Conservation (phyloP, 92 coral and sea anemone species). For the Pocillopora grandis region DNA sequence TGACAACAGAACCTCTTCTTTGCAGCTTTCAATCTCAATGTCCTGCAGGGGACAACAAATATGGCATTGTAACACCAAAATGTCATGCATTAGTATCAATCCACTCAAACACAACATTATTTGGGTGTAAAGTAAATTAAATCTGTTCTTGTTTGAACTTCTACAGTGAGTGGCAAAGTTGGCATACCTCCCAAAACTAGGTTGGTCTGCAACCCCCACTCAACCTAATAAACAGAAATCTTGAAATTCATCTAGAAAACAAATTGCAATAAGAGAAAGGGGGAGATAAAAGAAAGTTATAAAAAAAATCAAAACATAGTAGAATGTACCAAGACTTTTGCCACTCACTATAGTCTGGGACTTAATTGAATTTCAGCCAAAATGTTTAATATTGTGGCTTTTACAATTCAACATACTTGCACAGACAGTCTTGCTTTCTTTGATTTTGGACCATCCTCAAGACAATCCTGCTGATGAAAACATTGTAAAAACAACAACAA, state of each 20-base stretch:
- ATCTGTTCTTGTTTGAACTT: too few species aligned
- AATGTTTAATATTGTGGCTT: background rate
- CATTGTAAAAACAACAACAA: background rate
- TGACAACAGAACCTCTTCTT: slow-evolving; percentile 81
- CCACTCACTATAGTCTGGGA: background rate
- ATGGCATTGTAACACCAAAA: too few species aligned
- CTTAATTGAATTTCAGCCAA: background rate
- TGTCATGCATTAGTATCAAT: too few species aligned
- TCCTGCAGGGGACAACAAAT: slow-evolving; percentile 12
- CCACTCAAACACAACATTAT: too few species aligned
- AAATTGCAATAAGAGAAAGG: too few species aligned
- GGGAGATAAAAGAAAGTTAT: background rate
- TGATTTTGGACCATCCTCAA: slow-evolving; percentile 61
- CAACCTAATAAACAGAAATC: too few species aligned
- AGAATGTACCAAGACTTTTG: background rate
- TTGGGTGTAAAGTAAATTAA: too few species aligned
- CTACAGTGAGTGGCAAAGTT: too few species aligned
- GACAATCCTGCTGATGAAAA: slow-evolving; percentile 15
- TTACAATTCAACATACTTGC: background rate
- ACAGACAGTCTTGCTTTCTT: slow-evolving; percentile 53
- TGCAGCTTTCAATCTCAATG: slow-evolving; percentile 64
- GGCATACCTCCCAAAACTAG: too few species aligned
- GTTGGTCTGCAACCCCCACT: too few species aligned
- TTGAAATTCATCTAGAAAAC: too few species aligned
- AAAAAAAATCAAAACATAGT: background rate